A percentile compares a stretch with the other conserved stretches of the same genome.
phyloP scores from a whole-genome alignment of 2,797 vertebrate species.

The Yasuhikotakia modesta region DNA sequence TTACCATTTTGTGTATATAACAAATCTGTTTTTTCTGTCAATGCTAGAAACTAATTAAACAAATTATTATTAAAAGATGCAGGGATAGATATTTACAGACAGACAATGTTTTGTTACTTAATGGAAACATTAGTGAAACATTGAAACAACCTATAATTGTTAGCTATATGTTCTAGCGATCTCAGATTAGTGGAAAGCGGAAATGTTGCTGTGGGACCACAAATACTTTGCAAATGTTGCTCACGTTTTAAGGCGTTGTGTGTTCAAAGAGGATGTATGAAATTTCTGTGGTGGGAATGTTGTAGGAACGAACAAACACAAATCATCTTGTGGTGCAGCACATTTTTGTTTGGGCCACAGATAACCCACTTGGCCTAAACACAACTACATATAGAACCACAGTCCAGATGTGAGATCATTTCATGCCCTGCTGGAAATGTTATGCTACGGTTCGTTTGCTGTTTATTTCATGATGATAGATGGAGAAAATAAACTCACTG shows the following conservation, averaged over 20 bases:
- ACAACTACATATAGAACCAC: background rate
- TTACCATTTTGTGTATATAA: background rate
- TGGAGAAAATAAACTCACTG: background rate
- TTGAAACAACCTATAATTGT: no score
- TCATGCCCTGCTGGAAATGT: conserved; percentile 24
- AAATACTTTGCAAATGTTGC: background rate
- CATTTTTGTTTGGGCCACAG: background rate
- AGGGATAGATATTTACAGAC: no score
- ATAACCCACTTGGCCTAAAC: conserved; percentile 3
- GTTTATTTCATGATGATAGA: conserved; percentile 8
- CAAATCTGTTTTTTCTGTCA: background rate
- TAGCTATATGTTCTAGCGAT: background rate
- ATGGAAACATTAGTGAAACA: no score
- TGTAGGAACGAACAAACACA: conserved; percentile 6
- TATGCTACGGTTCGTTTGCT: background rate
- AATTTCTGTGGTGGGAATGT: background rate
- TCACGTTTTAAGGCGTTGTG: background rate
- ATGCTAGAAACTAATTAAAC: background rate
- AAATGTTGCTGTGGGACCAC: background rate
- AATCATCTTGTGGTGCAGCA: background rate
- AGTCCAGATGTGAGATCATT: conserved; percentile 49
- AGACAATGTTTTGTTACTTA: no score
- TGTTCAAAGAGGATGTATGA: background rate
- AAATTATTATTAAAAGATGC: background rate
- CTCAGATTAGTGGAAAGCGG: background rate